Base-by-base conservation (phyloP, 2,888 invertebrate genomes). In the Lymantria dispar region DNA sequence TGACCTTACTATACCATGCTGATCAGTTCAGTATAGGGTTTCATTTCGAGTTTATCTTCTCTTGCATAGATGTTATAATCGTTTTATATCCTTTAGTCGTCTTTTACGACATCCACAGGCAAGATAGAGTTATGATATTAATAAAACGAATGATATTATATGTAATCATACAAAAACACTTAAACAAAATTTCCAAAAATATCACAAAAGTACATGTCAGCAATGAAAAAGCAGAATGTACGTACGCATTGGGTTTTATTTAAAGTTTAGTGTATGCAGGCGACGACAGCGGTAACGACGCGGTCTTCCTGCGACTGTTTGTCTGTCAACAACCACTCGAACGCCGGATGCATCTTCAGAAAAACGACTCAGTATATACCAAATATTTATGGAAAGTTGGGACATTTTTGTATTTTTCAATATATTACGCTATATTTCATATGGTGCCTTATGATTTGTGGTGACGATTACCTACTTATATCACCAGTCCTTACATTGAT, bases 201-300 rank as follows among this genome's bases (percentile, higher is more conserved):
- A 40, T 43, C 52, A 42, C 33, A 56, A 54, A n/a, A 54, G 53
- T 55, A 57, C 59, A 55, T 53, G 52, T 53, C 56, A 56, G 61
- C 69, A 65, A 65, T 73, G 74, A 76, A 78, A 77, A 76, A 74
- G 68, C 64, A 58, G 56, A 60, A 60, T 61, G 62, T 64, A 68
- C 64, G 62, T 57, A 29, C 15, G 8, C 67, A 33, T 50, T 52
- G 61, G 57, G 70, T 80, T 78, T 83, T 81, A n/a, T n/a, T 84
- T 83, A 83, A 82, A 68, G 72, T 65, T 70, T 68, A 61, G 51
- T 60, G 61, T 61, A 64, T 62, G 52, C 54, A 62, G 77, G 79
- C 81, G 90, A 83, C 77, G 90, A 90, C 89, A 87, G 87, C 80
- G 66, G 72, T 85, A 88, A 87, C 88, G 86, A 78, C 83, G 79